phyloP scores from a whole-genome alignment of 2,797 vertebrate genomes.

The Scarus forsteni region DNA sequence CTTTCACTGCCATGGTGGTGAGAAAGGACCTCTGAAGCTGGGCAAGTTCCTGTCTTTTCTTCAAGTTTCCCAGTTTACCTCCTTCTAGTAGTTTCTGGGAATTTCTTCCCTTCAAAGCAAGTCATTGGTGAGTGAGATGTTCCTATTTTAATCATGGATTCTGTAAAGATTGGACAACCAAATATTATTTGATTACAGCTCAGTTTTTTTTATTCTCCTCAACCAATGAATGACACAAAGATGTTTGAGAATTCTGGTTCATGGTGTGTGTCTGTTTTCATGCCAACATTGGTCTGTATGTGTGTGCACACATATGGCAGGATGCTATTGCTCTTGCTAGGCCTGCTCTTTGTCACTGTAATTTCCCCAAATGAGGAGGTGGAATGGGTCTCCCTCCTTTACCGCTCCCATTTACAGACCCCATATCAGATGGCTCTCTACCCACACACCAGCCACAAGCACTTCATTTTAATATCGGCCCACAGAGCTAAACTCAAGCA shows the following conservation, averaged over 20 bases:
- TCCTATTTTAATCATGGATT: slow-evolving; percentile 59
- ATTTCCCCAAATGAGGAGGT: slow-evolving; percentile 76
- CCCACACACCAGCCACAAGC: slow-evolving; percentile 67
- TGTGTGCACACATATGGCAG: slow-evolving; percentile 38
- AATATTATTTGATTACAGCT: slow-evolving; percentile 43
- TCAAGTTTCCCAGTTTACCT: slow-evolving; percentile 34
- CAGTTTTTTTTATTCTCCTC: slow-evolving; percentile 3
- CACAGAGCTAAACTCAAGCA: slow-evolving; percentile 43
- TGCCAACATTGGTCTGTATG: slow-evolving; percentile 9
- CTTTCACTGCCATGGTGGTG: slow-evolving; percentile 48
- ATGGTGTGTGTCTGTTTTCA: slow-evolving; percentile 30
- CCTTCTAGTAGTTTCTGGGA: slow-evolving; percentile 54
- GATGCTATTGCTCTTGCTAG: slow-evolving; percentile 47
- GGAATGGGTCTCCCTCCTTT: slow-evolving; percentile 65
- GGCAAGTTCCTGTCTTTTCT: slow-evolving; percentile 17
- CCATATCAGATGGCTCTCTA: slow-evolving; percentile 67
- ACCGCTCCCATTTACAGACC: slow-evolving; percentile 65
- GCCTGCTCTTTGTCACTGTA: slow-evolving; percentile 77
- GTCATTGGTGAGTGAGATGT: slow-evolving; percentile 64
- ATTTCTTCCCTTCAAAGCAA: slow-evolving; percentile 49
- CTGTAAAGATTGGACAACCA: slow-evolving; percentile 26
- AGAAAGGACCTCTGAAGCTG: slow-evolving; percentile 41
- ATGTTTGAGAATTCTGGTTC: slow-evolving; percentile 33
- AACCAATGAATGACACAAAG: slow-evolving; percentile 46
- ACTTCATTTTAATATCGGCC: slow-evolving; percentile 71